Percentiles rank a stretch among this genome's conserved stretches.
phyloP scores from a whole-genome alignment of 2,797 vertebrate genomes.

The Schizothorax lantsangensis region DNA sequence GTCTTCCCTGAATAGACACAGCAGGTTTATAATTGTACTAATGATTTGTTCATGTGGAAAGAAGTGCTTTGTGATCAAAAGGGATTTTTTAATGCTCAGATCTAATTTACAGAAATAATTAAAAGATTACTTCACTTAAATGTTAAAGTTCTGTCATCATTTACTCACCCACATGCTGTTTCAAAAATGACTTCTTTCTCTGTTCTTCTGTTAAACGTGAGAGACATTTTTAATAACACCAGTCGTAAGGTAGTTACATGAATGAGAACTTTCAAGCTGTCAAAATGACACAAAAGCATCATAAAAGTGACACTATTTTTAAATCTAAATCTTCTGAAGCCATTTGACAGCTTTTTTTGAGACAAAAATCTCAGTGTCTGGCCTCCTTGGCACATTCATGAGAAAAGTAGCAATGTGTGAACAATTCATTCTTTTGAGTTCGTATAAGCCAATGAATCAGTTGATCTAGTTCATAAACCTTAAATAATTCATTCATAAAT shows the following conservation, averaged over 20 bases:
- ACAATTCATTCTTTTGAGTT: neutral
- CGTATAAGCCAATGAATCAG: neutral
- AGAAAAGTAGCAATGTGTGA: neutral
- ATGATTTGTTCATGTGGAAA: conserved; percentile 38
- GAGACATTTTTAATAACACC: neutral
- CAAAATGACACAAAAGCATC: neutral
- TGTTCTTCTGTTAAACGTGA: neutral
- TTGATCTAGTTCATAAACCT: neutral
- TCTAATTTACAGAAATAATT: conserved; percentile 14
- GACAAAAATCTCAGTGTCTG: neutral
- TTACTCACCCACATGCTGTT: neutral
- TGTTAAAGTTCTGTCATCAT: neutral
- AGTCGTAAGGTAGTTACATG: neutral
- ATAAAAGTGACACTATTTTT: neutral
- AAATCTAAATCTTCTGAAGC: neutral
- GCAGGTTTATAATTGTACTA: conserved; percentile 34
- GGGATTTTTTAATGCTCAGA: neutral
- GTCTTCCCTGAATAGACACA: conserved; percentile 12
- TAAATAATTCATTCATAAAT: neutral
- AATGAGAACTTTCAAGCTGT: neutral
- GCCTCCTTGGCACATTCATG: neutral
- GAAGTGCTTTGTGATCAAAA: conserved; percentile 31
- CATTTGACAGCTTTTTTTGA: neutral
- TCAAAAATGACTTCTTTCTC: neutral
- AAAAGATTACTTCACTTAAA: conserved; percentile 56